Base-by-base conservation (phyloP, 2,888 invertebrate species). In the Trisateles emortualis region DNA sequence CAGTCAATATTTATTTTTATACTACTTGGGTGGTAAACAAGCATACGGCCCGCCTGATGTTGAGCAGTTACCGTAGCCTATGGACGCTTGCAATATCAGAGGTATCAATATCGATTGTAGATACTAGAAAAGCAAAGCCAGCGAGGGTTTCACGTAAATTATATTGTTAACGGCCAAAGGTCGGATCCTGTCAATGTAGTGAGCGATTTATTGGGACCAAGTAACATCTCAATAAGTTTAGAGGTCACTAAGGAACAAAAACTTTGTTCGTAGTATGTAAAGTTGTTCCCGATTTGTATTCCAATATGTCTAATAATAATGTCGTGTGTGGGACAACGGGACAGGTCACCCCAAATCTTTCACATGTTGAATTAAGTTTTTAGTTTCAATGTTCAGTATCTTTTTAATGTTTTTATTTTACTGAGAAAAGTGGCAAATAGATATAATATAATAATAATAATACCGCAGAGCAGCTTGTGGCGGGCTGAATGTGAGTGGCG, bases 171-270 rank as follows among this genome's bases (percentile, higher is more conserved):
- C 51, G 44, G 44, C 43, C 33, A 50, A 43, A 53, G 55, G 55
- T 60, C 19, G 43, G 50, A 44, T 53, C 51, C 44, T 64, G 72
- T 71, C 62, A 58, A 62, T 61, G 52, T 56, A 36, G 22, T 36
- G 68, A 64, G 46, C 52, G 62, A 69, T 69, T 65, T 69, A 68
- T 69, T 52, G 39, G n/a, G 43, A 41, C 5, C 17, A 55, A 55
- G 55, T 64, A 59, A 55, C 16, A 39, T 46, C 11, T 29, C 33
- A 38, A 29, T 19, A 52, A 59, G 58, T 52, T 70, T 50, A 38
- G 46, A 50, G 67, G 58, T 58, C 58, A 58, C 49, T 33, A 5
- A 50, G 45, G 51, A 44, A 24, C 53, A 29, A 46, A 45, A 70
- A 64, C 35, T 68, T 70, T 50, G 49, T 57, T 35, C 29, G 19